Evolutionary conservation across 2,888 invertebrate genomes (phyloP), one percentile per base, ranked within the genome.

Genomic region (Synanthedon tipuliformis): DNA sequence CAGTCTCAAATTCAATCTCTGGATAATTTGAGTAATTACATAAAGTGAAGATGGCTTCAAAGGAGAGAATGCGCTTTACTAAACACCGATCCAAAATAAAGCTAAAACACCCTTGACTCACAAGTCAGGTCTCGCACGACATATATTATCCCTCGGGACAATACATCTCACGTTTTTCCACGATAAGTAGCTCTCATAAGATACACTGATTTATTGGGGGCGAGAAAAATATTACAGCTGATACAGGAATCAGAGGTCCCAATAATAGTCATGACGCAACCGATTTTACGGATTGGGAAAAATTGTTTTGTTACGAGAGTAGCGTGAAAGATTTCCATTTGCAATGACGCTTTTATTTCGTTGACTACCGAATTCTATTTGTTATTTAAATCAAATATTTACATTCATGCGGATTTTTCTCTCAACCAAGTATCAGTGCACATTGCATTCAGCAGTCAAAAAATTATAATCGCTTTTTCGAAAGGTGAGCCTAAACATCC

Each of bases 121-220:
- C 58, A 61, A 77, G 78, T 79, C 74, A 69, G 64, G 64, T 61
- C 67, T 64, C 67, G 62, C 60, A 61, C 66, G 67, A 60, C 66
- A 73, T 77, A 74, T 75, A 75, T 78, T 72, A 69, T 34, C 80
- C 75, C 77, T 16, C 54, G 75, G 77, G 79, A 75, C 79, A 69
- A 78, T 77, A 81, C 73, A 75, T 80, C 77, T 73, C 68, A 64
- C 71, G 71, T 73, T 75, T 73, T 72, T 66, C 64, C 67, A 69
- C 70, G 77, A 81, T 80, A 80, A 81, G 80, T 80, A 80, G 71
- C 78, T 74, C 71, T 73, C 75, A 74, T 69, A 68, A 73, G 79
- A 78, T 78, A 76, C 73, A 75, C 74, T 79, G 81, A 81, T 79
- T 80, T 81, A 81, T 81, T 76, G 66, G 71, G 71, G 69, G 63